Evolutionary conservation across 23 tunicate species (phyloP).

Genomic region (Phallusia fumigata): DNA sequence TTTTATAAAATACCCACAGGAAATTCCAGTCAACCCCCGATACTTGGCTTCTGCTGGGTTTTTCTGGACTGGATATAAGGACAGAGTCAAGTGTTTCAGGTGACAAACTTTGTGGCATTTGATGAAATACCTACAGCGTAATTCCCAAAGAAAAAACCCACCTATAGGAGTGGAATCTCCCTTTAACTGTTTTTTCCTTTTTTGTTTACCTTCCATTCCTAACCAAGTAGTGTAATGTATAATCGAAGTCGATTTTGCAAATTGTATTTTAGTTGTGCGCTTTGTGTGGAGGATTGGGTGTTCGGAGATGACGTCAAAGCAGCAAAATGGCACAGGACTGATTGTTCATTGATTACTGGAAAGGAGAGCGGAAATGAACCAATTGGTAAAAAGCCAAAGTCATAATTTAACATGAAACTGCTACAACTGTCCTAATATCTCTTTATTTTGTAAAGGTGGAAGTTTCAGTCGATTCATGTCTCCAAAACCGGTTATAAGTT

Average conservation of each 20-base stretch:
- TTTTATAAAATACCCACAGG: conserved; percentile 34
- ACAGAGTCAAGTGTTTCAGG: conserved; percentile 73
- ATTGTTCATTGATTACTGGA: conserved; percentile 15
- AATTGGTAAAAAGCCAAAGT: neutral
- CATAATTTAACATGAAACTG: too few relatives aligned
- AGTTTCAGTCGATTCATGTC: too few relatives aligned
- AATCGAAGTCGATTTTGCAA: too few relatives aligned
- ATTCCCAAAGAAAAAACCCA: too few relatives aligned
- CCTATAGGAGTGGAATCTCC: too few relatives aligned
- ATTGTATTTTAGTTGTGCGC: conserved; percentile 27
- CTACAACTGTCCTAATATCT: too few relatives aligned
- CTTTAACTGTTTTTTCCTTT: too few relatives aligned
- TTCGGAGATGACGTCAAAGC: conserved; percentile 11
- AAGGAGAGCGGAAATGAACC: conserved; percentile 38
- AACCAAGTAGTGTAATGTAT: too few relatives aligned
- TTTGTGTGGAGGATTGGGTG: conserved; percentile 18
- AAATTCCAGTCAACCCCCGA: conserved; percentile 31
- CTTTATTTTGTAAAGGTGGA: too few relatives aligned
- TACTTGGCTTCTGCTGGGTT: conserved; percentile 47
- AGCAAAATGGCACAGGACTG: conserved; percentile 25
- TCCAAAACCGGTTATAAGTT: too few relatives aligned
- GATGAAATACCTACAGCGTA: too few relatives aligned
- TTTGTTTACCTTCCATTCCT: too few relatives aligned
- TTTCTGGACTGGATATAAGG: conserved; percentile 61
- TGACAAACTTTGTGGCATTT: neutral